These are phyloP conservation scores for Xestoiulus laeticollis DNA, from an alignment of 2,888 invertebrate genomes.

Conservation along the genomic window DNA sequence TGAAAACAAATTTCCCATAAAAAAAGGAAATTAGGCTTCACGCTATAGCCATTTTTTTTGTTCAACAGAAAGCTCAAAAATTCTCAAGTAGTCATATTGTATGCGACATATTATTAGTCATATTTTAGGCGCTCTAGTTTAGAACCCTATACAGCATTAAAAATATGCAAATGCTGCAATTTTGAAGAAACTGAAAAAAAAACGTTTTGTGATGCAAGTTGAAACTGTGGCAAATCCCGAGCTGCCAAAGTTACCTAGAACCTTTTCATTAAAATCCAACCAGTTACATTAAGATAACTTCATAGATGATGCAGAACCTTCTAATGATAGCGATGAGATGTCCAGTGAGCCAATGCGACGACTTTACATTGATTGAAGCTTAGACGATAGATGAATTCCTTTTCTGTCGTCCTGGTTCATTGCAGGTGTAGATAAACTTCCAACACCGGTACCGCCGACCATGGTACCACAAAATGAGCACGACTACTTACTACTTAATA, in stretches of 20 bases:
- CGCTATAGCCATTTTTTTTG: background rate
- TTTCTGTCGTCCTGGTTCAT: background rate
- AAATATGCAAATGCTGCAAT: background rate
- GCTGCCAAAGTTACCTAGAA: too few relatives aligned
- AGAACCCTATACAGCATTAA: background rate
- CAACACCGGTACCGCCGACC: background rate
- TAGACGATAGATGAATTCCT: background rate
- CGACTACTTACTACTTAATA: slow-evolving; percentile 20
- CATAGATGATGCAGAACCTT: background rate
- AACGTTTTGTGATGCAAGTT: background rate
- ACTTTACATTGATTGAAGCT: background rate
- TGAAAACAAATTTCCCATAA: background rate
- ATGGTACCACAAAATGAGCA: background rate
- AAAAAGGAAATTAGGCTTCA: background rate
- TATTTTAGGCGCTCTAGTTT: background rate
- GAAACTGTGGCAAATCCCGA: background rate
- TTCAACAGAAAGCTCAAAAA: background rate
- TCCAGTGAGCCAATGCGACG: background rate
- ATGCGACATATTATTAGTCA: background rate
- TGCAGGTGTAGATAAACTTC: background rate
- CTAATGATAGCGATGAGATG: background rate
- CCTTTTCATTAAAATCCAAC: background rate
- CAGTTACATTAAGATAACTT: background rate
- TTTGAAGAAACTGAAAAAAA: background rate
- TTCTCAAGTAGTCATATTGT: background rate